Evolutionary conservation across 2,888 invertebrate genomes (phyloP).

Genomic region (Brachypalpus laphriformis): DNA sequence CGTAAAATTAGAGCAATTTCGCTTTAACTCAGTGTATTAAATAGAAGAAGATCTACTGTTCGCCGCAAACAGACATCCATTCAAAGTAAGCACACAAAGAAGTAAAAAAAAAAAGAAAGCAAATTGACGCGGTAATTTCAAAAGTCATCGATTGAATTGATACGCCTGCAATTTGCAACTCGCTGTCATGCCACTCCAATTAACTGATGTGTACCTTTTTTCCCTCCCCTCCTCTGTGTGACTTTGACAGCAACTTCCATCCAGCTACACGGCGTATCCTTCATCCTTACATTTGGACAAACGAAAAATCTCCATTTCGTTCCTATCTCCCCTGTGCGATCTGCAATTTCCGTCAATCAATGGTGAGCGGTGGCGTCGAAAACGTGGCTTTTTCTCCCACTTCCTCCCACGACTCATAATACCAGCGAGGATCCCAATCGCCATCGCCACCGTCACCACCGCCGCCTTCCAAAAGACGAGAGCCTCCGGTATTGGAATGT

Average conservation of each 20-base stretch:
- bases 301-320: constrained; percentile 67
- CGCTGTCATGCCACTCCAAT: constrained; percentile 72
- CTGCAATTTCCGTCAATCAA: constrained; percentile 73
- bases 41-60: constrained; percentile 4
- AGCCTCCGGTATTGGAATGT: constrained; percentile 60
- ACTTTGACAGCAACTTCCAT: constrained; percentile 49
- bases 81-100: background rate
- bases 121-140: constrained; percentile 69
- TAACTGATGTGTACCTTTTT: constrained; percentile 60
- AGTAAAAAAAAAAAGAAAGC: constrained; percentile 15
- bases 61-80: constrained; percentile 34
- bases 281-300: constrained; percentile 59
- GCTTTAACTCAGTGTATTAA: background rate
- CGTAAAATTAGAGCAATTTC: background rate
- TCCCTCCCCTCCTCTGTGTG: background rate
- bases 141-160: constrained; percentile 74
- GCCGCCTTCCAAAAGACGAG: background rate
- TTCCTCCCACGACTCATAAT: constrained; percentile 57
- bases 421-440: constrained; percentile 34
- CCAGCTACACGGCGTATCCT: constrained; percentile 21
- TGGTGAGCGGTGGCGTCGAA: constrained; percentile 65
- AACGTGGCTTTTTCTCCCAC: constrained; percentile 58
- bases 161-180: constrained; percentile 73
- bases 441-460: background rate
- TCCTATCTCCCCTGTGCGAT: constrained; percentile 65